Evolutionary conservation across 23 tunicate species (phyloP).

Genomic region (Corella eumyota): DNA sequence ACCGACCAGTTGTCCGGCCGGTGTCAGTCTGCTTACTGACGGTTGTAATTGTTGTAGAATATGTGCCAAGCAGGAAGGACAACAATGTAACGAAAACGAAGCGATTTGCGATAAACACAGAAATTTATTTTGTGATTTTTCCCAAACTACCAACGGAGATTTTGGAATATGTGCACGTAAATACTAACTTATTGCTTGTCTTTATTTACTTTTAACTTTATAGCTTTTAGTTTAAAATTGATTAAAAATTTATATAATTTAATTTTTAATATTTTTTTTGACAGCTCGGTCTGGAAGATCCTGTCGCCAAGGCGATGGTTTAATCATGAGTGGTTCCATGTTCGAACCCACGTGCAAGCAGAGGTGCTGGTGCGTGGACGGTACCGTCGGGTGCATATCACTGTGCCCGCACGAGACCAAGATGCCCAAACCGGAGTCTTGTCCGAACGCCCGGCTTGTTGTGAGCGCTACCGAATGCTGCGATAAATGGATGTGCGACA

Average conservation of each 20-base stretch:
- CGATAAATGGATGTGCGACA: slow-evolving; percentile 53
- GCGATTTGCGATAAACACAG: slow-evolving; percentile 46
- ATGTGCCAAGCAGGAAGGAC: slow-evolving; percentile 55
- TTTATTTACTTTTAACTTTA: no score
- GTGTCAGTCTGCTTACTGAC: slow-evolving; percentile 51
- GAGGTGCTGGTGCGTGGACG: slow-evolving; percentile 73
- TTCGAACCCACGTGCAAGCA: slow-evolving; percentile 53
- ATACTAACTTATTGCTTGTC: not conserved
- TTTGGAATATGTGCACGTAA: slow-evolving; percentile 48
- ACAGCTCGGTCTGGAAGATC: slow-evolving; percentile 43
- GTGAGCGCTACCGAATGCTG: slow-evolving; percentile 41
- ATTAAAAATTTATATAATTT: no score
- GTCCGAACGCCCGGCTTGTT: slow-evolving; percentile 50
- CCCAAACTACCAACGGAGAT: slow-evolving; percentile 1
- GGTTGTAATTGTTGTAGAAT: slow-evolving; percentile 75
- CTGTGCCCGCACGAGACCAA: slow-evolving; percentile 50
- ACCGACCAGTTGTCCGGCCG: slow-evolving; percentile 57
- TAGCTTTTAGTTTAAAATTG: no score
- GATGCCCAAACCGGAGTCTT: slow-evolving; percentile 22
- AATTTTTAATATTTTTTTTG: not conserved
- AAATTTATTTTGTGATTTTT: slow-evolving; percentile 33
- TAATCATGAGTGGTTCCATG: slow-evolving; percentile 28
- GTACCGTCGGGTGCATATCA: slow-evolving; percentile 35
- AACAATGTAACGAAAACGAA: slow-evolving; percentile 32
- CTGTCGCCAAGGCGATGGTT: slow-evolving; percentile 23